phyloP scores from a whole-genome alignment of 2,888 invertebrate genomes.

The Agrotis segetum region DNA sequence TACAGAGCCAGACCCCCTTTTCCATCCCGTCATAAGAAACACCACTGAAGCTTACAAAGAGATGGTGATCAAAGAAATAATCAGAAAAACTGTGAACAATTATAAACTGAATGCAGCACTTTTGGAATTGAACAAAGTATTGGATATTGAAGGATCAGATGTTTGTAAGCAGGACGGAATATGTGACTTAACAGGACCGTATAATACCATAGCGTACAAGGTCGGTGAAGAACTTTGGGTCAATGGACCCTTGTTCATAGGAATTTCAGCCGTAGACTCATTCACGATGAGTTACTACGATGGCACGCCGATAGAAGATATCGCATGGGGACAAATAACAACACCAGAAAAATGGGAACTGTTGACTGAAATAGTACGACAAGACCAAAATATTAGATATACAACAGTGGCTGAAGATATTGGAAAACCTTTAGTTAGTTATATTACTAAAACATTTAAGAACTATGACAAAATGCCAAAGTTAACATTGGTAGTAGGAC shows the following conservation, averaged over 20 bases:
- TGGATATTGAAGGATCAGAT: conserved; percentile 49
- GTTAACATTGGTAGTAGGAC: conserved; percentile 51
- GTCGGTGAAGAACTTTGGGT: conserved; percentile 31
- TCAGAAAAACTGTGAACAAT: conserved; percentile 28
- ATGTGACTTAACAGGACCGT: conserved; percentile 52
- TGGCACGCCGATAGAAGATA: conserved; percentile 39
- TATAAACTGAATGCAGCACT: conserved; percentile 22
- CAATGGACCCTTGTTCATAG: conserved; percentile 35
- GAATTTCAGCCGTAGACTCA: conserved; percentile 27
- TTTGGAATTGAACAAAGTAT: conserved; percentile 46
- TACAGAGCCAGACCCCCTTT: conserved; percentile 40
- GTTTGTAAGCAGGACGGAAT: conserved; percentile 51
- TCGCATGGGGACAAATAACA: conserved; percentile 57
- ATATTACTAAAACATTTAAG: conserved; percentile 44
- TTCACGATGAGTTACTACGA: conserved; percentile 55
- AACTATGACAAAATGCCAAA: conserved; percentile 47
- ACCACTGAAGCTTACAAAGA: conserved; percentile 39
- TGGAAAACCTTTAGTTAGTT: conserved; percentile 33
- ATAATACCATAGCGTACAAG: conserved; percentile 25
- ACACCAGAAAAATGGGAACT: conserved; percentile 42
- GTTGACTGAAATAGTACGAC: conserved; percentile 44
- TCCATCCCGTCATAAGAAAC: conserved; percentile 40
- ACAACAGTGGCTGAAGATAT: conserved; percentile 48
- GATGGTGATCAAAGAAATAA: conserved; percentile 32
- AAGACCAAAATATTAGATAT: conserved; percentile 50